These are phyloP conservation scores for Diaphora mendica DNA, from an alignment of 2,888 invertebrate species.

Conservation along the genomic window DNA sequence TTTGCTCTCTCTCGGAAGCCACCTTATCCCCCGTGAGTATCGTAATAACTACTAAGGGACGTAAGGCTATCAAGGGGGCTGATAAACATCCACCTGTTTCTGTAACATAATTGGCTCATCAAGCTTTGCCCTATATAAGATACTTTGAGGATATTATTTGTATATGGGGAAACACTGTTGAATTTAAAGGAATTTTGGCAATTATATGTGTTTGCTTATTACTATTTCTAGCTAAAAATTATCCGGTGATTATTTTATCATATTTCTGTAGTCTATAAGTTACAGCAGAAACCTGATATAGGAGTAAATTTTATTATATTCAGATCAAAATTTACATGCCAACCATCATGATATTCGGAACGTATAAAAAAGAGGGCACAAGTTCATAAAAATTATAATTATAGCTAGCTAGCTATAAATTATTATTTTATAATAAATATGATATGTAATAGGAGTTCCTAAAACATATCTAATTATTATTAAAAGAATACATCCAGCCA, in stretches of 20 bases:
- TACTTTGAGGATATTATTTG: background rate
- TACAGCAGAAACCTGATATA: background rate
- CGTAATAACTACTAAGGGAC: constrained; percentile 7
- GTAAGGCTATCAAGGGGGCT: background rate
- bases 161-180: background rate
- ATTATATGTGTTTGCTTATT: background rate
- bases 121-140: background rate
- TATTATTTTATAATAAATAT: too few species aligned
- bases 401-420: background rate
- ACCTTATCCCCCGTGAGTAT: background rate
- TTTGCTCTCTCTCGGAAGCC: constrained; percentile 9
- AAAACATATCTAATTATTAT: too few species aligned
- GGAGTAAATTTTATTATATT: background rate
- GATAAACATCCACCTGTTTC: constrained; percentile 12
- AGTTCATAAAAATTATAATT: too few species aligned
- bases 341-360: too few species aligned
- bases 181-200: background rate
- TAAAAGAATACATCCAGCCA: too few species aligned
- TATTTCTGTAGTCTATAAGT: background rate
- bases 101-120: constrained; percentile 9
- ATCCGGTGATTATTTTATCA: background rate
- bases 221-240: background rate
- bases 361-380: too few species aligned
- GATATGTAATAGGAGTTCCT: too few species aligned
- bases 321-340: background rate